Evolutionary conservation across 2,888 invertebrate genomes (phyloP).

Genomic region (Copidosoma aretas): DNA sequence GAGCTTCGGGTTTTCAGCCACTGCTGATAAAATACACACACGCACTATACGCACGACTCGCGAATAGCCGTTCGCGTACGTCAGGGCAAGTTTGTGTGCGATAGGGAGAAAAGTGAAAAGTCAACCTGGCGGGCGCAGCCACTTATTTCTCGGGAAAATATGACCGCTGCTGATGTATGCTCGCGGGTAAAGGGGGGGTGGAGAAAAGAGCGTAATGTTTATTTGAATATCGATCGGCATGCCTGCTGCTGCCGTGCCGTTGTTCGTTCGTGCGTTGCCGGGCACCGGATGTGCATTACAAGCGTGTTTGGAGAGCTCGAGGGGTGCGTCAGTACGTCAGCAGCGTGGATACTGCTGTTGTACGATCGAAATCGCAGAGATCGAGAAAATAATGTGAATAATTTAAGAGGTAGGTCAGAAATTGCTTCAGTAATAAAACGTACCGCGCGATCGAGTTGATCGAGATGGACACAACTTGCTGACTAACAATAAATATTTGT

Average conservation of each 20-base stretch:
- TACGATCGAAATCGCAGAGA: too few relatives aligned
- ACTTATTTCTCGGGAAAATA: conserved; percentile 14
- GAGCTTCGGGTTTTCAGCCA: neutral
- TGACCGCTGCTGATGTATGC: neutral
- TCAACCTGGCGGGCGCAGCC: neutral
- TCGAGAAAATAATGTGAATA: too few relatives aligned
- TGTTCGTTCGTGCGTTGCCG: conserved; percentile 6
- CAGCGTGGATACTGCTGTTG: too few relatives aligned
- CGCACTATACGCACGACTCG: neutral
- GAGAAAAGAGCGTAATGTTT: conserved; percentile 13
- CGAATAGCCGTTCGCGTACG: neutral
- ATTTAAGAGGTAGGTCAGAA: too few relatives aligned
- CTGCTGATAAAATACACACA: neutral
- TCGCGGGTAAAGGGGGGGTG: neutral
- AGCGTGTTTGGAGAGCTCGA: too few relatives aligned
- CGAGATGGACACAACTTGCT: too few relatives aligned
- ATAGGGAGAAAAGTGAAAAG: conserved; percentile 8
- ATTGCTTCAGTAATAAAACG: too few relatives aligned
- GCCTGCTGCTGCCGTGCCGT: neutral
- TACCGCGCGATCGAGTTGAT: too few relatives aligned
- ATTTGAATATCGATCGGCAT: conserved; percentile 28
- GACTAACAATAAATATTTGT: too few relatives aligned
- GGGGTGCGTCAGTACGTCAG: too few relatives aligned
- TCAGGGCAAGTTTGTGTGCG: too few relatives aligned
- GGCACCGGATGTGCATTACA: neutral